A percentile compares a stretch with the other conserved stretches of the same genome.
phyloP scores from a whole-genome alignment of 2,113 vertebrate genomes.

The Piprites chloris region DNA sequence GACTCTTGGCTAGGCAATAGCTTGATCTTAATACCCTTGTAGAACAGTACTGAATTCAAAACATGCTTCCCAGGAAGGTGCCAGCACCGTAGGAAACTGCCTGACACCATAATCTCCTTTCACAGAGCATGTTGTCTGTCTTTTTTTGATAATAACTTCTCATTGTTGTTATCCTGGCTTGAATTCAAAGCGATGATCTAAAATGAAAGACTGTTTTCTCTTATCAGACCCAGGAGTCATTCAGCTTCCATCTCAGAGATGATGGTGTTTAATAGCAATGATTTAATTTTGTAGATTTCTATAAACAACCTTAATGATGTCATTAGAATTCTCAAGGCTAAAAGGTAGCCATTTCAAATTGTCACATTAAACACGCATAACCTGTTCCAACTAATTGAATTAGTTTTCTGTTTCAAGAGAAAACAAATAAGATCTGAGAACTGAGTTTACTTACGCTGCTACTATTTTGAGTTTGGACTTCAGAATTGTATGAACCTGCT shows the following conservation, averaged over 20 bases:
- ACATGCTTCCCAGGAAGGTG: neutral
- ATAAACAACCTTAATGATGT: neutral
- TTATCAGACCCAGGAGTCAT: neutral
- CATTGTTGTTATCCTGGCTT: neutral
- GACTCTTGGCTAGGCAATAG: neutral
- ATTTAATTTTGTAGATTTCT: neutral
- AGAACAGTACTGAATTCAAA: neutral
- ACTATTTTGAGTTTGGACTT: neutral
- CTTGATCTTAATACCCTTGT: neutral
- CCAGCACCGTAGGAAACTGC: neutral
- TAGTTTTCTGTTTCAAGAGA: neutral
- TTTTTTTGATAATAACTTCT: neutral
- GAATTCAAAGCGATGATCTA: neutral
- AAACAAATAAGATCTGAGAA: neutral
- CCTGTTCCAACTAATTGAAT: slow-evolving; percentile 22
- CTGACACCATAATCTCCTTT: neutral
- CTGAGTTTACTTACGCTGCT: neutral
- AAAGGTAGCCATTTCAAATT: slow-evolving; percentile 20
- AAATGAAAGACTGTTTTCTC: neutral
- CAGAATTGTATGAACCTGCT: neutral
- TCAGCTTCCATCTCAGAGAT: neutral
- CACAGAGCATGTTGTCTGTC: neutral
- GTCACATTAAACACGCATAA: neutral
- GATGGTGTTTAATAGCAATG: neutral
- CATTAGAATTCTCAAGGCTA: neutral